Evolutionary conservation across 2,797 vertebrate species (phyloP), one percentile per base, ranked within the genome.

Genomic region (Cynodonichthys magdalenae): DNA sequence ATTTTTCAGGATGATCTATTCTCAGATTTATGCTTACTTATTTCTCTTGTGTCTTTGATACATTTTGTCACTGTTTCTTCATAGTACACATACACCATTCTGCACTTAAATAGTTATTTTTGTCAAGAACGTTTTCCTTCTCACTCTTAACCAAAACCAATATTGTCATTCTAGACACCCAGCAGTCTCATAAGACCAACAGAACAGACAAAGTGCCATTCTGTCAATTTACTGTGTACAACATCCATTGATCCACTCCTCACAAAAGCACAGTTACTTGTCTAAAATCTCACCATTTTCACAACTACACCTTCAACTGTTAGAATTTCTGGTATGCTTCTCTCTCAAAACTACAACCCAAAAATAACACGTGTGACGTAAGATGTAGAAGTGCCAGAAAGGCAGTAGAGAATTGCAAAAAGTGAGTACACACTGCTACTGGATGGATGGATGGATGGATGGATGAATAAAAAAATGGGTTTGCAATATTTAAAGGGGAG

Each of bases 161-260:
- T 63, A 69, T 60, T 65, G 53, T 1, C 15, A 54, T 63, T 75
- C 53, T 41, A 66, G 77, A 80, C 68, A 69, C 52, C 53, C 42
- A 55, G 68, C 65, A 66, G 72, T 63, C 69, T 73, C 63, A 66
- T 73, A 80, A 84, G 60, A 73, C 69, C 69, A 71, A 61, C 76
- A 80, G 74, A 63, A 69, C 66, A 77, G 73, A 67, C 71, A 68
- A 74, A 78, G 71, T 74, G 73, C 69, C 78, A 82, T 70, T 68
- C 57, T 74, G 75, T 79, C 80, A 80, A 72, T 87, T 83, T 84
- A 66, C 70, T 75, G 62, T 54, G 67, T 69, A 64, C 77, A 82
- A 74, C 76, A 77, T 66, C 41, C 74, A 83, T 86, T 3, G 76
- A 85, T 85, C 69, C 49, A 62, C 66, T 64, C 66, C 55, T 77